Base-by-base conservation (phyloP, 2,888 invertebrate species). In the Machimus rusticus region DNA sequence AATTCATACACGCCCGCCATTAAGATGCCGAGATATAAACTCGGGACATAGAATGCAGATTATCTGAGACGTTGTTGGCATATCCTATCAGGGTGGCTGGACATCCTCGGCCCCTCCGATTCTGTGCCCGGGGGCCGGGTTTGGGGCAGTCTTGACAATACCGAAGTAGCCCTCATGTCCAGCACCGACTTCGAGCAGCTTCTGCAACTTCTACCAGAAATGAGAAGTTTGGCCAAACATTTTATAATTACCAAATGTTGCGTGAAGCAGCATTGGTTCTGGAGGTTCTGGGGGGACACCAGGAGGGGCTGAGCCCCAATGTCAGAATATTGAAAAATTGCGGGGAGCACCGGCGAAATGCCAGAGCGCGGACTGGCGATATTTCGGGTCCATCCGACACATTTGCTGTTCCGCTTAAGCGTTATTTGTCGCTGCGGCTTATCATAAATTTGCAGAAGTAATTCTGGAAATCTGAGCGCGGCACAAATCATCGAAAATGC, bases 1-100 rank as follows among this genome's bases (percentile, higher is more conserved):
- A 28, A 66, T 51, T 51, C 46, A 79, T 51, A 55, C 51, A 79
- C 51, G 79, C 28, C 51, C 46, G 51, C 51, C 79, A 79, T 51
- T 51, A 79, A 79, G 79, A 79, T 79, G 79, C 51, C 51, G 79
- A 79, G 46, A 46, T 79, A 46, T 51, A 51, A 46, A 51, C 37
- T 76, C 23, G 51, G 28, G 79, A 79, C 79, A 79, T 34, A 79
- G 79, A 79, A 46, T 79, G 79, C 79, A 79, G 79, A 79, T 79
- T 79, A 79, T 79, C 79, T 79, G 79, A 79, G 51, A 79, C 79
- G 51, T 79, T 79, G 79, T 79, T 51, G 28, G 51, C 79, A 79
- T 51, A 79, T 51, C 31, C 31, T 79, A 79, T 79, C 31, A 79
- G 79, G 51, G 51, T 55, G 46, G 51, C 51, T 79, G 79, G 51